phyloP scores from a whole-genome alignment of 92 coral and sea anemone genomes.

The Siderastrea siderea region DNA sequence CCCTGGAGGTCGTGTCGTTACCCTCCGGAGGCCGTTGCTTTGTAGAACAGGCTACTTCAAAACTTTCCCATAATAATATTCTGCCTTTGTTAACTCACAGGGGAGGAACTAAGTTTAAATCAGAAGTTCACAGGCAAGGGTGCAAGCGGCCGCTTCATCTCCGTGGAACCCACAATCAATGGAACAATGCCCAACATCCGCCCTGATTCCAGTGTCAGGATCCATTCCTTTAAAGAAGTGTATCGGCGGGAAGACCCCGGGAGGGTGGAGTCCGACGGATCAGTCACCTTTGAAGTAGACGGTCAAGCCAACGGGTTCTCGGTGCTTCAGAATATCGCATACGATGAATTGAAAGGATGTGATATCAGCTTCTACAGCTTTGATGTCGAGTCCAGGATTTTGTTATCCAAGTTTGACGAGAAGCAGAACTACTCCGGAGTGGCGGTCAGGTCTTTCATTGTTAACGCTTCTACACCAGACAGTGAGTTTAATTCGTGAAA shows the following conservation, averaged over 20 bases:
- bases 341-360: slow-evolving; percentile 83
- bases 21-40: no score
- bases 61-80: neutral
- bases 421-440: slow-evolving; percentile 50
- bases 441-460: slow-evolving; percentile 59
- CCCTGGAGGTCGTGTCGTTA: no score
- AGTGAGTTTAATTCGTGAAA: slow-evolving; percentile 2
- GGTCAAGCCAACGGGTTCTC: slow-evolving; percentile 63
- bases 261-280: slow-evolving; percentile 78
- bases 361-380: slow-evolving; percentile 53
- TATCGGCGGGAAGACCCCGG: slow-evolving; percentile 74
- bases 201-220: slow-evolving; percentile 54
- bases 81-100: slow-evolving; percentile 22
- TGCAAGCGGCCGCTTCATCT: slow-evolving; percentile 32
- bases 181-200: slow-evolving; percentile 75
- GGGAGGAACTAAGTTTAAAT: slow-evolving; percentile 65
- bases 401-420: slow-evolving; percentile 63
- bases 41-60: no score
- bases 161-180: slow-evolving; percentile 55
- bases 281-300: slow-evolving; percentile 74
- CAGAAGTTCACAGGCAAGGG: slow-evolving; percentile 72
- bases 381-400: slow-evolving; percentile 77
- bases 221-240: slow-evolving; percentile 59
- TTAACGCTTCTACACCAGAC: slow-evolving; percentile 46
- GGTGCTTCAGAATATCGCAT: slow-evolving; percentile 81